Evolutionary conservation across 1,140 invertebrate species (phyloP), one percentile per base, ranked within the genome.

Genomic region (Lanistes nyassanus): DNA sequence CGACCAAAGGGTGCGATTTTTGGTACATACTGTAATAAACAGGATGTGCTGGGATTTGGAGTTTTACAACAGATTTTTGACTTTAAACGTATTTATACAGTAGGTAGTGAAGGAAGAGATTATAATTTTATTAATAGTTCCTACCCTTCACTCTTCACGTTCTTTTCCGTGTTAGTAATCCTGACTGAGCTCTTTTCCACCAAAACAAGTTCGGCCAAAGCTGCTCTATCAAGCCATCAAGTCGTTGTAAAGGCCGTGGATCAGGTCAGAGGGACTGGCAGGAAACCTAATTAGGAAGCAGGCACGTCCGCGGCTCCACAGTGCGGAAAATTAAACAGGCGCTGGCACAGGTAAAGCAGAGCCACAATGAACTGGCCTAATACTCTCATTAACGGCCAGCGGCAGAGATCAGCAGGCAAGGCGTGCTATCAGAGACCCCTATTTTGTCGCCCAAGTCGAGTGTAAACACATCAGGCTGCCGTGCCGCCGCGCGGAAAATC

Each of bases 391-490:
- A 76, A 56, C 34, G 6, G 60, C 56, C 75, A 34, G 29, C 67
- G 58, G 51, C 67, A 70, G 67, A 76, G 75, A 76, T 76, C 75
- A 76, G 68, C 29, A 69, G 31, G 31, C 29, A 60, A 72, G 56
- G 51, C 70, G 34, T 56, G 58, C 70, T 72, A 72, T 72, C 70
- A 72, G 70, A 34, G 55, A 56, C 37, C 55, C 58, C 62, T 74
- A 77, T 77, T 77, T 68, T 67, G 34, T 60, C 58, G 70, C 36
- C 42, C 64, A 77, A 77, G 71, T 77, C 76, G 72, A 72, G 70
- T 77, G 76, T 77, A 77, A 77, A 77, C 62, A 77, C 70, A 77
- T 77, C 70, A 62, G 71, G 55, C 23, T 64, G 51, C 60, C 64
- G 51, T 47, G 37, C 65, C 51, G 36, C 70, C 70, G 60, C 51